Evolutionary conservation across 2,797 vertebrate genomes (phyloP).

Genomic region (Cossypha polioptera): DNA sequence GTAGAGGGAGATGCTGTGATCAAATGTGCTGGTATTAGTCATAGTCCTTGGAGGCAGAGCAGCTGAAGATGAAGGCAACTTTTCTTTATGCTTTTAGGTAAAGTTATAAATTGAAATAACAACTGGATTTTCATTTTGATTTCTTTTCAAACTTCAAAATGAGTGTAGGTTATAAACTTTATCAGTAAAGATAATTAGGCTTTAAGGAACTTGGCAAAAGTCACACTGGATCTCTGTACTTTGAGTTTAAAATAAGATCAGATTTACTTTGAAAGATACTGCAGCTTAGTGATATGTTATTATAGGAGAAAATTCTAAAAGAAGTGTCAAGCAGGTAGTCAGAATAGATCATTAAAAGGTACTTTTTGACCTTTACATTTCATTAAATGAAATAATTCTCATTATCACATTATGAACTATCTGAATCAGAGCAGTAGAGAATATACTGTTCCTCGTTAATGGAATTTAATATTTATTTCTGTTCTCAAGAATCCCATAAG

Average conservation of each 20-base stretch:
- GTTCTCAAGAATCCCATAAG: background rate
- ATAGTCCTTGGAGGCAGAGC: background rate
- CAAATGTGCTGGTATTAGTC: background rate
- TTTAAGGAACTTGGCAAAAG: background rate
- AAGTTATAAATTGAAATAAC: background rate
- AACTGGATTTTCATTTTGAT: background rate
- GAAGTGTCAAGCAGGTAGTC: background rate
- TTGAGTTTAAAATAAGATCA: background rate
- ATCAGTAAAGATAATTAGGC: background rate
- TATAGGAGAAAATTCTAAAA: background rate
- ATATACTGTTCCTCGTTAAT: background rate
- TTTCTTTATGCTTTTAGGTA: background rate
- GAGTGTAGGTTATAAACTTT: background rate
- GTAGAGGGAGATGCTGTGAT: background rate
- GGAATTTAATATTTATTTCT: background rate
- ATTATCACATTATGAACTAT: background rate
- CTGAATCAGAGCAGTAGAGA: background rate
- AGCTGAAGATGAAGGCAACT: background rate
- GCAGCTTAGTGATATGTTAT: background rate
- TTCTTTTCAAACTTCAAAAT: background rate
- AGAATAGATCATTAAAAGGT: background rate
- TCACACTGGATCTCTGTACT: background rate
- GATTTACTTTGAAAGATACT: background rate
- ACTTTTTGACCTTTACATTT: background rate
- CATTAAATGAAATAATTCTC: background rate